Evolutionary conservation across 1,140 invertebrate genomes (phyloP), one percentile per base, ranked within the genome.

Genomic region (Psilanteris sp.): DNA sequence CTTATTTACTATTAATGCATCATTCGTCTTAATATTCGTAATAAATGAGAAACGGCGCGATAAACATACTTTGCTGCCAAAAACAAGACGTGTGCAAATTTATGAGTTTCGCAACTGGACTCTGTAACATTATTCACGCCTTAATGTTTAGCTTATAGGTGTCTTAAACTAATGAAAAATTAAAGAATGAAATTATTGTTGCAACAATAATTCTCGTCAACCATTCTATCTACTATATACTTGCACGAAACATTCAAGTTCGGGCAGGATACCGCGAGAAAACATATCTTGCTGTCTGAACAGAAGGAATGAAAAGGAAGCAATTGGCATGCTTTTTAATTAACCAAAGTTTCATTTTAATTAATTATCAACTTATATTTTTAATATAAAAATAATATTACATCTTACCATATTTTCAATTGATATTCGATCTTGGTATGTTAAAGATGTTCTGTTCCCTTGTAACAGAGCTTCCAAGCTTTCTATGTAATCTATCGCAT

Each of bases 401-500:
- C 39, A 37, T 62, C 87, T 76, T 74, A 88, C 87, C 76, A 81
- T 71, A 59, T 74, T 83, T 31, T 87, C 83, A 22, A 76, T 48
- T n/a, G 81, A 81, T 27, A 77, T 52, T 14, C 82, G 80, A 70
- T 84, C 80, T 43, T 87, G 83, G 50, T 81, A 66, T 27, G 72
- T 78, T 15, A 82, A 50, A 15, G 82, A 50, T 15, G 82, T 67
- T 77, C 85, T 78, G 68, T 82, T 82, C 61, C 90, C 91, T 79
- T 95, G 92, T 0, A 97, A 85, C 1, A 96, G 88, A 72, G 95
- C 94, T 83, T 99, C 97, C 67, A 99, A 88, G 78, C 95, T 95
- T 84, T 98, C 97, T 74, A 99, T 99, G 85, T 99, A 99, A 78
- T 99, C 97, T 80, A 99, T 99, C 22, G 97, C 97, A 82, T 97